Conservation (phyloP, 2,797 vertebrate genomes). For the Enteromius thamalakanensis region DNA sequence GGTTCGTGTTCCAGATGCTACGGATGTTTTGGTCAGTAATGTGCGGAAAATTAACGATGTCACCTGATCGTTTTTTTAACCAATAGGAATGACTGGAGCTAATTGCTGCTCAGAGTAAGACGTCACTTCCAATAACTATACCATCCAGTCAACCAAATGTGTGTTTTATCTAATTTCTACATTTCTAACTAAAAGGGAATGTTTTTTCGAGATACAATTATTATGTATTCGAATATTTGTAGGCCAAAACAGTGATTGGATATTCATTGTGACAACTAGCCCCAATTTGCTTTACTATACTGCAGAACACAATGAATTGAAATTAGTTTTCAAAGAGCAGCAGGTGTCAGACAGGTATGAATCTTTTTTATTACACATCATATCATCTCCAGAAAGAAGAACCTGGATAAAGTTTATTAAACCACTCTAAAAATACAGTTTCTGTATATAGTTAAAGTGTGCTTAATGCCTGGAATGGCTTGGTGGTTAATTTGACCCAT, state of each 20-base stretch:
- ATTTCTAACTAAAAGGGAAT: neutral
- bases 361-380: neutral
- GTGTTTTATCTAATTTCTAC: neutral
- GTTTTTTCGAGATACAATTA: neutral
- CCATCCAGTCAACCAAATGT: neutral
- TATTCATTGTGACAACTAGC: neutral
- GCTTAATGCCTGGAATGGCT: constrained; percentile 13
- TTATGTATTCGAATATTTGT: neutral
- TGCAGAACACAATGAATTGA: neutral
- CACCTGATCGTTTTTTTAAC: neutral
- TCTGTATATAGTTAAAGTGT: constrained; percentile 33
- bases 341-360: constrained; percentile 19
- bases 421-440: constrained; percentile 9
- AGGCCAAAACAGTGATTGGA: neutral
- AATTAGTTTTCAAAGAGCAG: neutral
- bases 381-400: neutral
- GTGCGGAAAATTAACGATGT: neutral
- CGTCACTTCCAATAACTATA: neutral
- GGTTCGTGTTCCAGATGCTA: neutral
- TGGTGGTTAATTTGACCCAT: constrained; percentile 16
- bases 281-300: neutral
- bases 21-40: neutral
- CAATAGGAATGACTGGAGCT: neutral
- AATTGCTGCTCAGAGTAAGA: neutral
- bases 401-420: neutral